phyloP scores from a whole-genome alignment of 2,888 invertebrate genomes.

The Embidobia sp. region DNA sequence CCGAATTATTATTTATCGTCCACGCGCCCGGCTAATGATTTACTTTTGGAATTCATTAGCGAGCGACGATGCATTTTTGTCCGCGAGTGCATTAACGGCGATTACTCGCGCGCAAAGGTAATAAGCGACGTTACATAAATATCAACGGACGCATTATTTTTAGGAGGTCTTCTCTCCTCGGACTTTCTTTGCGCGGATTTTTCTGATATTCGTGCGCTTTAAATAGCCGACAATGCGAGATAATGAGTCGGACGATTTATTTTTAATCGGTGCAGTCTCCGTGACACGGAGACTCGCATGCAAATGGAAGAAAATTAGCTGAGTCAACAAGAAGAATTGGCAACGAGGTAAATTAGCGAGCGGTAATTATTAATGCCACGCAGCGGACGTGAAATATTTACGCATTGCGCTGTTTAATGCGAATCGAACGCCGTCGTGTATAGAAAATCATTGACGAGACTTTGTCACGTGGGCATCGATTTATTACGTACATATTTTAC shows the following conservation, averaged over 20 bases:
- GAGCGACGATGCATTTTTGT: conserved; percentile 1
- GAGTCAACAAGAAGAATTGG: conserved; percentile 11
- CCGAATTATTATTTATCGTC: conserved; percentile 21
- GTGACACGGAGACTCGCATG: conserved; percentile 4
- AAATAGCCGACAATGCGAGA: conserved; percentile 25
- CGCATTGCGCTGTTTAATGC: too few relatives aligned
- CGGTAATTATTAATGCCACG: conserved; percentile 3
- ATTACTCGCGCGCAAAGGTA: conserved; percentile 1
- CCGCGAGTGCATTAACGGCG: conserved; percentile 2
- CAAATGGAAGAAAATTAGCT: conserved; percentile 20
- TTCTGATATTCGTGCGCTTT: conserved; percentile 20
- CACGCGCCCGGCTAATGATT: conserved; percentile 8
- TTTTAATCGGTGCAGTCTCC: conserved; percentile 26
- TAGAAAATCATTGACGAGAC: too few relatives aligned
- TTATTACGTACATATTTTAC: too few relatives aligned
- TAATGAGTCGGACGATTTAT: conserved; percentile 34
- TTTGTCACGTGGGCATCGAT: too few relatives aligned
- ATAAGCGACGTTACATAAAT: conserved; percentile 20
- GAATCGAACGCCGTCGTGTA: too few relatives aligned
- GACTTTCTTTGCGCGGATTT: conserved; percentile 1
- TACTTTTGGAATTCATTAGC: conserved; percentile 21
- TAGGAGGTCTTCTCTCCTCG: too few relatives aligned
- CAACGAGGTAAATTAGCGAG: conserved; percentile 8
- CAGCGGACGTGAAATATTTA: too few relatives aligned
- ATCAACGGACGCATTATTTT: conserved; percentile 32